A percentile compares a stretch with the other conserved stretches of the same genome.
Conservation (phyloP, 1,140 invertebrate species). For the Leptonema lineaticorne region DNA sequence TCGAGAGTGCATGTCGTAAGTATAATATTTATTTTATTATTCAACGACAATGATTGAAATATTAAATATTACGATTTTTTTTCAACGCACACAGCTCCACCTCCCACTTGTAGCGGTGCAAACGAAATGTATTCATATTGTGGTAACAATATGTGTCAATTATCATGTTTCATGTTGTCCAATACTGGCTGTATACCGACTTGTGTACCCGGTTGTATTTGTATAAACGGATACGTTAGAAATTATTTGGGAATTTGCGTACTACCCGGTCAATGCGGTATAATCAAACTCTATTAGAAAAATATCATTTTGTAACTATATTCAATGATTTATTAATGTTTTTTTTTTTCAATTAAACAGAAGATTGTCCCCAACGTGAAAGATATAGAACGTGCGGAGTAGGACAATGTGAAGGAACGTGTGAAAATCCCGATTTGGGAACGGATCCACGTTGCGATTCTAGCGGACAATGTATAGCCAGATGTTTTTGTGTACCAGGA, state of each 20-base stretch:
- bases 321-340: not conserved
- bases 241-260: conserved; percentile 4
- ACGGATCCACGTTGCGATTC: not conserved
- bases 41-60: not conserved
- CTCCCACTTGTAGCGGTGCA: not conserved
- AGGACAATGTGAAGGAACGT: not conserved
- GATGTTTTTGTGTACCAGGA: not conserved
- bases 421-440: not conserved
- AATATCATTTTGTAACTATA: too few species aligned
- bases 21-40: not conserved
- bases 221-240: not conserved
- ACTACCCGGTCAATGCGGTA: not conserved
- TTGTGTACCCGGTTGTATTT: not conserved
- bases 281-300: not conserved
- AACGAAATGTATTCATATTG: not conserved
- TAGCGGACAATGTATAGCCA: not conserved
- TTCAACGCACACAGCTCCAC: not conserved
- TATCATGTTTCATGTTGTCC: not conserved
- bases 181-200: not conserved
- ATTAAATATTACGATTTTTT: not conserved
- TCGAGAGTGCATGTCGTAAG: conserved; percentile 24
- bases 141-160: not conserved
- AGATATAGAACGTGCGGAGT: not conserved
- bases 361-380: not conserved
- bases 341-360: too few species aligned